Evolutionary conservation across 2,797 vertebrate species (phyloP).

Genomic region (Aselliscus stoliczkanus): DNA sequence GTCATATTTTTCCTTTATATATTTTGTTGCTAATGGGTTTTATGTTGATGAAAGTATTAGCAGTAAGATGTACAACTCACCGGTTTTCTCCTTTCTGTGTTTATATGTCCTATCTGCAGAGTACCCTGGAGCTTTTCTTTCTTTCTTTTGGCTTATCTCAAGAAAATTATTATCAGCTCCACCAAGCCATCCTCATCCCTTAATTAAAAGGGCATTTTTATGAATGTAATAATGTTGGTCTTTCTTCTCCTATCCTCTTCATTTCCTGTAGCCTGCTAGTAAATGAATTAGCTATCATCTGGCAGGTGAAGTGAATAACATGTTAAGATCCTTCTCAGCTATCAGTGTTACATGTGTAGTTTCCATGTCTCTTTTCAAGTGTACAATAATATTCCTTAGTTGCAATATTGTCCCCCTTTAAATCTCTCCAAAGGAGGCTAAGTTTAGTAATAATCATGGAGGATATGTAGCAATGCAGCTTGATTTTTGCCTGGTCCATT

Average conservation of each 20-base stretch:
- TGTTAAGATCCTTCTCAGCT: not conserved
- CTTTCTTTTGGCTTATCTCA: not conserved
- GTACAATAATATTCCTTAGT: not conserved
- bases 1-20: not conserved
- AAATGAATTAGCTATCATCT: not conserved
- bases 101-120: not conserved
- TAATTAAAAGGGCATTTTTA: slow-evolving; percentile 36
- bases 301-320: not conserved
- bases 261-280: not conserved
- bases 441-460: not conserved
- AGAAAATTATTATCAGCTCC: not conserved
- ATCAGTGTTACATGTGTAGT: not conserved
- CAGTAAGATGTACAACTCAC: not conserved
- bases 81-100: not conserved
- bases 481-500: not conserved
- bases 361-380: not conserved
- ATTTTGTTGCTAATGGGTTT: not conserved
- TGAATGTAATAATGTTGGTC: not conserved
- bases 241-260: not conserved
- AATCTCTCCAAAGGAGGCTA: not conserved
- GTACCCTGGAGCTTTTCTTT: not conserved
- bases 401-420: not conserved
- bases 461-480: not conserved
- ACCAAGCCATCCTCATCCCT: not conserved
- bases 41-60: not conserved